phyloP scores from a whole-genome alignment of 2,797 vertebrate genomes.

The Cyclura pinguis region DNA sequence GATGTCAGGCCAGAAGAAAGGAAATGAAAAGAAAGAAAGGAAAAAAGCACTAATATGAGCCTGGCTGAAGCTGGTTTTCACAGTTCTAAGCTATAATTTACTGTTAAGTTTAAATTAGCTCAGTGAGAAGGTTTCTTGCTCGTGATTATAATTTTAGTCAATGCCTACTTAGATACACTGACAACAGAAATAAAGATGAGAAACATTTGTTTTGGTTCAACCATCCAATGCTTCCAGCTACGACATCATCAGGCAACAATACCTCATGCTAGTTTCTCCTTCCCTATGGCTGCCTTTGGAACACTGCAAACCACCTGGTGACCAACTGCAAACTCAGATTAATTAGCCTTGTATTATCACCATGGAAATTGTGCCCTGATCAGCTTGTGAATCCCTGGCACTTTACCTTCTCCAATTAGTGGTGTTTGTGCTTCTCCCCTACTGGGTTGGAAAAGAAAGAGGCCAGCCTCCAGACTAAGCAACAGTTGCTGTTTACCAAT shows the following conservation, averaged over 20 bases:
- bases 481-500: conserved; percentile 20
- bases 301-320: not conserved
- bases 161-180: not conserved
- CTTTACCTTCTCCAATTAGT: conserved; percentile 32
- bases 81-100: not conserved
- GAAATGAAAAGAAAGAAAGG: no score
- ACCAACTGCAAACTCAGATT: conserved; percentile 47
- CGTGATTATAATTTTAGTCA: not conserved
- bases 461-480: conserved; percentile 25
- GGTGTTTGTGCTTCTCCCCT: not conserved
- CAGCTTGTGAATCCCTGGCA: conserved; percentile 24
- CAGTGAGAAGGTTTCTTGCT: not conserved
- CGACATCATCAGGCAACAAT: not conserved
- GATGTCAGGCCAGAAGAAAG: not conserved
- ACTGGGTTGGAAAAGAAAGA: conserved; percentile 34
- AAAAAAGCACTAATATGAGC: not conserved
- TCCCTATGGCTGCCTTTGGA: not conserved
- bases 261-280: not conserved
- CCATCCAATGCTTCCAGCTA: not conserved
- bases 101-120: not conserved
- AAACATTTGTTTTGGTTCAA: not conserved
- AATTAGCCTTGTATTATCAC: conserved; percentile 50
- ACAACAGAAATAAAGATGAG: conserved; percentile 3
- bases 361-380: conserved; percentile 31
- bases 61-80: not conserved